Percentiles rank a stretch among this genome's conserved stretches.
phyloP scores from a whole-genome alignment of 2,888 invertebrate species.

The Lasioglossum calceatum region DNA sequence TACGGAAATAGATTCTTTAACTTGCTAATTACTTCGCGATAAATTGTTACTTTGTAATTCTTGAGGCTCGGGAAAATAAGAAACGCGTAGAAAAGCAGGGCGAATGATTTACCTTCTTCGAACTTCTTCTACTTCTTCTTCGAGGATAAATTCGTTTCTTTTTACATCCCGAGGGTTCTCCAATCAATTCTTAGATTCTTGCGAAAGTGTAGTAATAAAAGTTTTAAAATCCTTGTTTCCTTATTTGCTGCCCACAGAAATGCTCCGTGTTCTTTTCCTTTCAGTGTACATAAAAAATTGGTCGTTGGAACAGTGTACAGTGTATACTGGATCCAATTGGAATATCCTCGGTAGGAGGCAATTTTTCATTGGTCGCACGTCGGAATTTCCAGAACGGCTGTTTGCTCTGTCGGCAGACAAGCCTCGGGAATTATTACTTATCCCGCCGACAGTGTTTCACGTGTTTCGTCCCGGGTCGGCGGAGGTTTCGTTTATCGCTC shows the following conservation, averaged over 20 bases:
- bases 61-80: neutral
- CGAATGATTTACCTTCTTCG: neutral
- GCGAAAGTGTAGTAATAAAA: neutral
- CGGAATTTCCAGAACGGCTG: neutral
- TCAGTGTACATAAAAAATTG: neutral
- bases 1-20: neutral
- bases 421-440: neutral
- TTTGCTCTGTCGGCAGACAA: conserved; percentile 1
- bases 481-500: conserved; percentile 7
- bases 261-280: neutral
- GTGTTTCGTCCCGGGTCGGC: neutral
- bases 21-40: neutral
- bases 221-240: neutral
- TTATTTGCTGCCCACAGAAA: neutral
- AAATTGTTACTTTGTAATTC: neutral
- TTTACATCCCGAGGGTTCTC: neutral
- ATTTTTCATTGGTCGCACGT: neutral
- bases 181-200: neutral
- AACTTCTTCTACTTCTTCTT: neutral
- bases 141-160: neutral
- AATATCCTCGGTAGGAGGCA: neutral
- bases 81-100: neutral
- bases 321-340: neutral
- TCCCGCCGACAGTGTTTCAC: neutral
- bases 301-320: neutral